Evolutionary conservation across 1,140 invertebrate genomes (phyloP).

Genomic region (Drosophila nikananu): DNA sequence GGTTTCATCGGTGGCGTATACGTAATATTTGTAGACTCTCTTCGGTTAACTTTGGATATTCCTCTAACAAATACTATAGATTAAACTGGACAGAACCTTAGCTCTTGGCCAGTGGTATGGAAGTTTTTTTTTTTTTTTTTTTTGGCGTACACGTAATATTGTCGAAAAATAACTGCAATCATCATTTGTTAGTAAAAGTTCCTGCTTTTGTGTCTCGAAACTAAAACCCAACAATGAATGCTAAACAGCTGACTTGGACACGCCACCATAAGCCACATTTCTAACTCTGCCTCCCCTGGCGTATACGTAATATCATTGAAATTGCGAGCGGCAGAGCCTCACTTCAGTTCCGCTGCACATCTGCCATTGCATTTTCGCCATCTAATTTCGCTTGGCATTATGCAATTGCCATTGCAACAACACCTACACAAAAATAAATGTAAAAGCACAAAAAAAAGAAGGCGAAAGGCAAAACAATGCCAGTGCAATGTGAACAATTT

Average conservation of each 20-base stretch:
- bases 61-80: neutral
- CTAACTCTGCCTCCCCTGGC: neutral
- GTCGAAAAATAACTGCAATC: neutral
- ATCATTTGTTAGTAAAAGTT: neutral
- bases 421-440: slow-evolving; percentile 14
- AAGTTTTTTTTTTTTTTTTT: neutral
- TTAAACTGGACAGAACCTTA: too few species aligned
- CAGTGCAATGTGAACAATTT: slow-evolving; percentile 39
- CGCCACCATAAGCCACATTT: slow-evolving; percentile 4
- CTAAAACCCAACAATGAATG: neutral
- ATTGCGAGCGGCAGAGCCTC: neutral
- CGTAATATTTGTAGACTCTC: slow-evolving; percentile 26
- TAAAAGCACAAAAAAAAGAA: neutral
- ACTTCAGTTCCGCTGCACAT: slow-evolving; percentile 26
- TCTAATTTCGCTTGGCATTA: slow-evolving; percentile 40
- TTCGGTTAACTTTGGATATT: slow-evolving; percentile 5
- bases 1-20: slow-evolving; percentile 34
- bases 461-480: slow-evolving; percentile 38
- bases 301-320: slow-evolving; percentile 29
- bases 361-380: slow-evolving; percentile 39
- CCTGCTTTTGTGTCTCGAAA: neutral
- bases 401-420: slow-evolving; percentile 40
- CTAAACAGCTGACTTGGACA: slow-evolving; percentile 15
- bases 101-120: neutral
- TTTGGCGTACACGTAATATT: slow-evolving; percentile 41